Conservation (phyloP, 2,113 vertebrate genomes). For the Tricholaema leucomelas region DNA sequence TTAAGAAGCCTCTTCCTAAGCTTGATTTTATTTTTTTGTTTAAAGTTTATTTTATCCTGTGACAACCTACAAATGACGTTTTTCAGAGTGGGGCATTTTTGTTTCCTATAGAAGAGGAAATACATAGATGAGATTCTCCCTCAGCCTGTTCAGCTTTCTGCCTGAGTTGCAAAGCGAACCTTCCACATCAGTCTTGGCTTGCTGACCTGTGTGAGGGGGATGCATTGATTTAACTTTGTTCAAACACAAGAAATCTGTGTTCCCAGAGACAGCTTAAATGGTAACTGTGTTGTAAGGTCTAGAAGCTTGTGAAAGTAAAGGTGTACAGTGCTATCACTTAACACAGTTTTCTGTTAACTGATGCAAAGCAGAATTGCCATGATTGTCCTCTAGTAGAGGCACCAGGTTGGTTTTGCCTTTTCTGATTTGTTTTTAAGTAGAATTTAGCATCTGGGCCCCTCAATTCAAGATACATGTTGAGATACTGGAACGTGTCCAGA, state of each 20-base stretch:
- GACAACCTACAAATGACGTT: background rate
- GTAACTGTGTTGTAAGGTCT: background rate
- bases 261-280: background rate
- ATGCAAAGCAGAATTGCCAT: background rate
- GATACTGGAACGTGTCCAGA: too few relatives aligned
- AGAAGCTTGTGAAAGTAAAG: background rate
- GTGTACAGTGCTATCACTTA: background rate
- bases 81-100: background rate
- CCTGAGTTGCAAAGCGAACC: background rate
- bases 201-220: rapidly evolving
- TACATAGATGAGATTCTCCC: background rate
- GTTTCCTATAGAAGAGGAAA: background rate
- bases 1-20: slow-evolving; percentile 40
- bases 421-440: background rate
- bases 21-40: slow-evolving; percentile 4
- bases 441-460: too few relatives aligned
- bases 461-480: too few relatives aligned
- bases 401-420: background rate
- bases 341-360: background rate
- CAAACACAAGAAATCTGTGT: background rate
- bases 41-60: slow-evolving; percentile 5
- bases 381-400: background rate
- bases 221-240: background rate
- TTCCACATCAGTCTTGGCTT: background rate
- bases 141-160: rapidly evolving